Conservation (phyloP, 2,888 invertebrate species). For the Spatulosminthurus flaviceps region DNA sequence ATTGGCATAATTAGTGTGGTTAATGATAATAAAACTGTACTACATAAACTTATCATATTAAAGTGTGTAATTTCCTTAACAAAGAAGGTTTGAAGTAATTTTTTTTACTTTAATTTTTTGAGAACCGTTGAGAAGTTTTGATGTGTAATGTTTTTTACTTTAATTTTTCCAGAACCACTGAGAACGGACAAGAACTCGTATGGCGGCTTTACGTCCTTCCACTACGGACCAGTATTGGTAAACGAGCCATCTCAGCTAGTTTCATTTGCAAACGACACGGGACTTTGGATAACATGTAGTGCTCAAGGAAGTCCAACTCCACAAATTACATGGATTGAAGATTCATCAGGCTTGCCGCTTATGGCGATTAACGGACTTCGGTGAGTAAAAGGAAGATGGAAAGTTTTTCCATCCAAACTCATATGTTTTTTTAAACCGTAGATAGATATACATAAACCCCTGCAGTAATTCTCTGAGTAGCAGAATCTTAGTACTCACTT, state of each 20-base stretch:
- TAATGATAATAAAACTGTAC: too few species aligned
- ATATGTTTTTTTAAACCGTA: not conserved
- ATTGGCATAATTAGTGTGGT: too few species aligned
- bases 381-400: not conserved
- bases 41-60: too few species aligned
- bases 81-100: too few species aligned
- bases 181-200: not conserved
- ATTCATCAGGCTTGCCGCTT: constrained; percentile 46
- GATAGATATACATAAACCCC: too few species aligned
- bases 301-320: constrained; percentile 45
- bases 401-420: not conserved
- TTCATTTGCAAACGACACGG: constrained; percentile 38
- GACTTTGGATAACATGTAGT: constrained; percentile 41
- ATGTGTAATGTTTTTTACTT: not conserved
- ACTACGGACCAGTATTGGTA: constrained; percentile 35
- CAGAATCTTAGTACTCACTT: too few species aligned
- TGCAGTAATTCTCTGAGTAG: too few species aligned
- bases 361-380: constrained; percentile 31
- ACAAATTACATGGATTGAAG: constrained; percentile 44
- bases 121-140: too few species aligned
- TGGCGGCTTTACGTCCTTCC: constrained; percentile 32
- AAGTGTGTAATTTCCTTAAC: too few species aligned
- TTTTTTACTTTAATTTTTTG: too few species aligned
- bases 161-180: constrained; percentile 22
- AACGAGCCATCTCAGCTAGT: constrained; percentile 46